A percentile compares a stretch with the other conserved stretches of the same genome.
These are phyloP conservation scores for Aspidoscelis tigris DNA, from an alignment of 2,113 vertebrate species.

Conservation along the genomic window DNA sequence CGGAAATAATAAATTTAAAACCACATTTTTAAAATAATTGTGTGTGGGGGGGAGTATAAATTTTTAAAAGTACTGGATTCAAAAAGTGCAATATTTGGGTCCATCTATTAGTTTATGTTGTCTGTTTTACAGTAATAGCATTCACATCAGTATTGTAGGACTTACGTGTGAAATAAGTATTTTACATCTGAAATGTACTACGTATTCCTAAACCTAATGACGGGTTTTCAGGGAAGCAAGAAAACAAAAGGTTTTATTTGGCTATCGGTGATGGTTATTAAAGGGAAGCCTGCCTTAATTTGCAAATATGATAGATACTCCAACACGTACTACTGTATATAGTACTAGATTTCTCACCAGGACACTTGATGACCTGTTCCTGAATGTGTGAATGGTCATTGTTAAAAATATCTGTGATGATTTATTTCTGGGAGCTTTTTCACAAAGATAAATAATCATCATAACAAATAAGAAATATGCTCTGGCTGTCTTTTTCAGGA, in stretches of 20 bases:
- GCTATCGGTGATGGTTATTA: not conserved
- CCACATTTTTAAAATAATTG: not conserved
- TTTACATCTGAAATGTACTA: not conserved
- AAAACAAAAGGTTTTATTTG: not conserved
- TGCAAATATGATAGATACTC: not conserved
- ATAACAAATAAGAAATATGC: conserved; percentile 6
- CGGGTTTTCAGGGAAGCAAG: conserved; percentile 36
- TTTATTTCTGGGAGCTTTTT: not conserved
- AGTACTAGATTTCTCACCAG: not conserved
- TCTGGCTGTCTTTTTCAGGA: not conserved
- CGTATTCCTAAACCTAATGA: conserved; percentile 1
- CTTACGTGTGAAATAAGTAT: not conserved
- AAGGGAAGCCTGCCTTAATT: not conserved
- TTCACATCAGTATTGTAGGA: conserved; percentile 5
- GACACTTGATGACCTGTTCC: not conserved
- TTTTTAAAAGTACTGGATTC: conserved; percentile 19
- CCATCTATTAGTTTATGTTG: conserved; percentile 11
- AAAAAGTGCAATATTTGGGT: conserved; percentile 8
- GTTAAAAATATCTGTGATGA: not conserved
- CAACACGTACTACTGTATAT: not conserved
- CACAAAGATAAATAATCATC: not conserved
- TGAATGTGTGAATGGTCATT: not conserved
- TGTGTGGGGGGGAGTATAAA: not conserved
- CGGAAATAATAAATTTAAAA: conserved; percentile 2
- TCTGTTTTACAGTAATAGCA: not conserved